Conservation (phyloP, 2,888 invertebrate genomes). For the Drosophila tripunctata region DNA sequence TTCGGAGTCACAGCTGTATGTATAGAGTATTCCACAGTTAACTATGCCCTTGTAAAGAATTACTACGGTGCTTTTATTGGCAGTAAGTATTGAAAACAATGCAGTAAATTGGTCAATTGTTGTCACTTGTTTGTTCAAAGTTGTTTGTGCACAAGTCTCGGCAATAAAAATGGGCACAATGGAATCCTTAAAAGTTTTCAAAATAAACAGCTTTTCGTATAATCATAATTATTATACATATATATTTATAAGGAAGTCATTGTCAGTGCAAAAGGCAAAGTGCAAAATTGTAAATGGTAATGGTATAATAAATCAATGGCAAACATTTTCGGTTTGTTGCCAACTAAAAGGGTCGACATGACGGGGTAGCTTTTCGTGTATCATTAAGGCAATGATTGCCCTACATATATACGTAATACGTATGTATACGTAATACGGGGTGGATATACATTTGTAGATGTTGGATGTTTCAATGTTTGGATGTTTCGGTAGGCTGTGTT, state of each 20-base stretch:
- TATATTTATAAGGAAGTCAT: slow-evolving; percentile 51
- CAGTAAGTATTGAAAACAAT: slow-evolving; percentile 7
- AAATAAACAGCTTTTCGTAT: slow-evolving; percentile 27
- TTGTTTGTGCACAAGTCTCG: too few species aligned
- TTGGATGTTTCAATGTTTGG: slow-evolving; percentile 1
- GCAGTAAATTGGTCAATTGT: slow-evolving; percentile 6
- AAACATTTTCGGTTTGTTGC: slow-evolving; percentile 19
- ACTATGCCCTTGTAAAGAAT: background rate
- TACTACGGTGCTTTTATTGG: background rate
- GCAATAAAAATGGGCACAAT: too few species aligned
- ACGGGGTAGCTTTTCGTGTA: slow-evolving; percentile 48
- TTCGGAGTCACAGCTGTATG: too few species aligned
- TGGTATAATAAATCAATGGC: slow-evolving; percentile 61
- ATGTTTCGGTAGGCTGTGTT: too few species aligned
- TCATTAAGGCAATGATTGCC: slow-evolving; percentile 62
- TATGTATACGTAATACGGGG: slow-evolving; percentile 55
- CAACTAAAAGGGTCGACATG: slow-evolving; percentile 64
- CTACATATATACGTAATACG: too few species aligned
- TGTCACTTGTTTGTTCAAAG: slow-evolving; percentile 1
- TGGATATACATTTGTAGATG: slow-evolving; percentile 58
- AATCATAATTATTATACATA: slow-evolving; percentile 35
- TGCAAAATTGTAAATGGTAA: slow-evolving; percentile 56
- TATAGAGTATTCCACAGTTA: background rate
- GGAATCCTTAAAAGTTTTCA: slow-evolving; percentile 12
- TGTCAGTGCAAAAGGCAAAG: slow-evolving; percentile 32